Evolutionary conservation across 2,113 vertebrate species (phyloP).

Genomic region (Hemicordylus capensis): DNA sequence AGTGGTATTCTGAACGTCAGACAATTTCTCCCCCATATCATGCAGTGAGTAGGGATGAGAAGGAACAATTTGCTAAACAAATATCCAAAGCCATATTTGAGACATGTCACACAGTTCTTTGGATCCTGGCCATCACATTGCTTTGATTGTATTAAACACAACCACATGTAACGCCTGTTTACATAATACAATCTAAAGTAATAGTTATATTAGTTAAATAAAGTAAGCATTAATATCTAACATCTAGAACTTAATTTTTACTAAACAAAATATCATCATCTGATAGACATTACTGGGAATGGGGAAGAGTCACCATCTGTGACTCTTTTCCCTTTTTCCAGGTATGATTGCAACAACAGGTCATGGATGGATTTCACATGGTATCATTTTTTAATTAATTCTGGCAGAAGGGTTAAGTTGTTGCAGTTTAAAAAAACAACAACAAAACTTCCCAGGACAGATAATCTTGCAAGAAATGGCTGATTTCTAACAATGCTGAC

Average conservation of each 20-base stretch:
- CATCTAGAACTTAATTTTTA: slow-evolving; percentile 73
- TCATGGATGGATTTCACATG: slow-evolving; percentile 72
- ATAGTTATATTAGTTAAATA: neutral
- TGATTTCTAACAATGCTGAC: neutral
- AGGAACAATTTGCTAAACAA: neutral
- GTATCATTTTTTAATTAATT: slow-evolving; percentile 70
- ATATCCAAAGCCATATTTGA: neutral
- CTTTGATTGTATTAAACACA: neutral
- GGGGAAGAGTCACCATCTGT: slow-evolving; percentile 72
- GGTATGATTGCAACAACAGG: slow-evolving; percentile 73
- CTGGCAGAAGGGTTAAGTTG: slow-evolving; percentile 70
- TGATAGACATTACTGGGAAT: no score
- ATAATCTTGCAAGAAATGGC: slow-evolving; percentile 55
- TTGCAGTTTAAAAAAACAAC: slow-evolving; percentile 67
- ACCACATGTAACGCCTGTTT: neutral
- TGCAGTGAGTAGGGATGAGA: neutral
- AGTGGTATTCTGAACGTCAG: neutral
- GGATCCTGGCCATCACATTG: neutral
- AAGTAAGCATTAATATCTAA: slow-evolving; percentile 51
- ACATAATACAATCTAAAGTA: neutral
- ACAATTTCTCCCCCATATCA: neutral
- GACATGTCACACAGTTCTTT: neutral
- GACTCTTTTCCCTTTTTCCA: slow-evolving; percentile 65
- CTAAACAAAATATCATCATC: slow-evolving; percentile 74
- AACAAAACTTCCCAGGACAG: slow-evolving; percentile 63